phyloP scores from a whole-genome alignment of 2,888 invertebrate species.

The Patella ulyssiponensis region DNA sequence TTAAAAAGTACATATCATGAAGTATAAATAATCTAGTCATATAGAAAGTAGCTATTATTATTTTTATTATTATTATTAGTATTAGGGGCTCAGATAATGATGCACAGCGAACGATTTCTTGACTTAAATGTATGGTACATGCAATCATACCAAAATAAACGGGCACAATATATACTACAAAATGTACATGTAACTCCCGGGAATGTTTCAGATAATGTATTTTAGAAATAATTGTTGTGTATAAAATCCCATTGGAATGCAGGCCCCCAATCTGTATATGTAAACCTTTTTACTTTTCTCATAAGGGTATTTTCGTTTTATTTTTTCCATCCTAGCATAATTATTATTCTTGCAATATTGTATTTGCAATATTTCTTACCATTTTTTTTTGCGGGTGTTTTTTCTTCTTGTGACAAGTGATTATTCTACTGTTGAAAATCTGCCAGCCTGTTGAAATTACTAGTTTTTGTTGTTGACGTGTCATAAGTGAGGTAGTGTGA shows the following conservation, averaged over 20 bases:
- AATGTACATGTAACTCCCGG: not conserved
- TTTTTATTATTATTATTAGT: too few species aligned
- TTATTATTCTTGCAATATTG: conserved; percentile 28
- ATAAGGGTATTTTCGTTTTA: conserved; percentile 15
- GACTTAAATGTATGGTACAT: too few species aligned
- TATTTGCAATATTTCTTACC: conserved; percentile 27
- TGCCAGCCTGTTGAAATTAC: too few species aligned
- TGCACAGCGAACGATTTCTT: too few species aligned
- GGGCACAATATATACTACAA: conserved; percentile 1
- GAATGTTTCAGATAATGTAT: not conserved
- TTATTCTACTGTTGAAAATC: not conserved
- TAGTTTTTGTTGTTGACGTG: conserved; percentile 11
- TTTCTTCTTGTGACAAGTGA: conserved; percentile 18
- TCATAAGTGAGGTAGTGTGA: conserved; percentile 27
- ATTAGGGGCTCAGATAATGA: too few species aligned
- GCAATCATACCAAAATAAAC: not conserved
- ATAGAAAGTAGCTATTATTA: too few species aligned
- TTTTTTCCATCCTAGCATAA: conserved; percentile 26
- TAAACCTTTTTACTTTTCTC: conserved; percentile 9
- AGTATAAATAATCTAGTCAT: too few species aligned
- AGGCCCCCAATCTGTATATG: conserved; percentile 4
- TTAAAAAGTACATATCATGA: too few species aligned
- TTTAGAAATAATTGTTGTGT: conserved; percentile 12
- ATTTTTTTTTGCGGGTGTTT: conserved; percentile 19
- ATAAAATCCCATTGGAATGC: conserved; percentile 9